phyloP scores from a whole-genome alignment of 2,888 invertebrate genomes.

The Rapana venosa region DNA sequence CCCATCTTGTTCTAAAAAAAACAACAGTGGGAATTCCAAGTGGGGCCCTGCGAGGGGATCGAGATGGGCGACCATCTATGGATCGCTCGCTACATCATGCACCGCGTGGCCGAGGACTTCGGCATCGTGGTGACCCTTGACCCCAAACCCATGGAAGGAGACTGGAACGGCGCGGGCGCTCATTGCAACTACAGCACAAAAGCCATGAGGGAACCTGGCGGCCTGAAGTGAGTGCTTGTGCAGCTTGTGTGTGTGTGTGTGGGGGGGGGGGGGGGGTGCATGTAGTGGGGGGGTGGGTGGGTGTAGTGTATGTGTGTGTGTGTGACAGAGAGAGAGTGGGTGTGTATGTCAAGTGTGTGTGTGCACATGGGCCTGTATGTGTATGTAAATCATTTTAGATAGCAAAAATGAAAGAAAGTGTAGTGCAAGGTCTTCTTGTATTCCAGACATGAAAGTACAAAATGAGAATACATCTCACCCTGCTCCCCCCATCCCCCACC shows the following conservation, averaged over 20 bases:
- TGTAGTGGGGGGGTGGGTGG: neutral
- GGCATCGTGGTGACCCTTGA: slow-evolving; percentile 80
- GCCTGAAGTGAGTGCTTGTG: slow-evolving; percentile 69
- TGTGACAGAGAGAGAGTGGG: neutral
- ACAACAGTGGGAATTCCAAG: slow-evolving; percentile 83
- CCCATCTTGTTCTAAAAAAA: neutral
- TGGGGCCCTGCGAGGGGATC: slow-evolving; percentile 94
- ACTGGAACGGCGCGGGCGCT: slow-evolving; percentile 86
- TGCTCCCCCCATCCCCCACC: no score
- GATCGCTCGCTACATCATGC: slow-evolving; percentile 80
- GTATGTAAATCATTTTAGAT: neutral
- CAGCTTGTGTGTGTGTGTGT: neutral
- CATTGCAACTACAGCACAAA: slow-evolving; percentile 98
- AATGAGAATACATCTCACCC: no score
- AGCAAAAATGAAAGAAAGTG: no score
- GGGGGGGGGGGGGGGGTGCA: neutral
- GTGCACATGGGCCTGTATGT: neutral
- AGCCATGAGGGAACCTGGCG: slow-evolving; percentile 86
- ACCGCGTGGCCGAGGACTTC: slow-evolving; percentile 81
- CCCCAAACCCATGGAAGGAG: slow-evolving; percentile 80
- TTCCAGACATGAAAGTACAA: no score
- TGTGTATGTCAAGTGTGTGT: neutral
- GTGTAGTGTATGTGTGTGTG: neutral
- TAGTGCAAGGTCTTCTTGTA: no score
- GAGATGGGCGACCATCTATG: slow-evolving; percentile 81